Evolutionary conservation across 2,113 vertebrate genomes (phyloP).

Genomic region (Copsychus sechellarum): DNA sequence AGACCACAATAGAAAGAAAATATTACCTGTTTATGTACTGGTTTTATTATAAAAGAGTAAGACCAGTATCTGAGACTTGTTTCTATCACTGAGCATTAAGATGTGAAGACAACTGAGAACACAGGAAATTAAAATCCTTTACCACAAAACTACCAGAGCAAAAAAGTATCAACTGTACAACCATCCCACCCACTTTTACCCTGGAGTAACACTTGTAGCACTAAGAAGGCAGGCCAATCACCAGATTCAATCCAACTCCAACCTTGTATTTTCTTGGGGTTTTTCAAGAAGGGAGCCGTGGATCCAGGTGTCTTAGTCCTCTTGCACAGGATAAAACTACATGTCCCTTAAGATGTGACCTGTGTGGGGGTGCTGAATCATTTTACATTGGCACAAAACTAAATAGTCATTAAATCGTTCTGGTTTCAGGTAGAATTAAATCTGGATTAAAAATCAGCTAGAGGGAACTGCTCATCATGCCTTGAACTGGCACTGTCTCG

Average conservation of each 20-base stretch:
- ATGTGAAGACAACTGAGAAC: not conserved
- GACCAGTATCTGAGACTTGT: not conserved
- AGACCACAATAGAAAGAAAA: not conserved
- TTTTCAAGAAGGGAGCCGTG: not conserved
- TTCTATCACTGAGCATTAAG: not conserved
- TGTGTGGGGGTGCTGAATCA: not conserved
- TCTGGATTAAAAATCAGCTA: not conserved
- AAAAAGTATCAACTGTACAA: not conserved
- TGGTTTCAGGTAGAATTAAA: not conserved
- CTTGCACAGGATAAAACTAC: not conserved
- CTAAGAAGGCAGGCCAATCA: not conserved
- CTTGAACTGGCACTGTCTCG: not conserved
- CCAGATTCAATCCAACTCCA: not conserved
- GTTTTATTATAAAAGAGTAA: not conserved
- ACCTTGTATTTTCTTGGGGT: not conserved
- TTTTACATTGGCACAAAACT: not conserved
- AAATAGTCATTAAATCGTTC: not conserved
- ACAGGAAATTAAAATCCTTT: not conserved
- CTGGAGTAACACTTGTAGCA: not conserved
- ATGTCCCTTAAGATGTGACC: not conserved
- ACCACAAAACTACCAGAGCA: not conserved
- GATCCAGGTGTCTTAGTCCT: not conserved
- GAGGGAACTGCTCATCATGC: not conserved
- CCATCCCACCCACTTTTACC: not conserved
- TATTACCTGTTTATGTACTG: not conserved